phyloP scores from a whole-genome alignment of 1,140 invertebrate genomes.

The Magallana ariakensis region DNA sequence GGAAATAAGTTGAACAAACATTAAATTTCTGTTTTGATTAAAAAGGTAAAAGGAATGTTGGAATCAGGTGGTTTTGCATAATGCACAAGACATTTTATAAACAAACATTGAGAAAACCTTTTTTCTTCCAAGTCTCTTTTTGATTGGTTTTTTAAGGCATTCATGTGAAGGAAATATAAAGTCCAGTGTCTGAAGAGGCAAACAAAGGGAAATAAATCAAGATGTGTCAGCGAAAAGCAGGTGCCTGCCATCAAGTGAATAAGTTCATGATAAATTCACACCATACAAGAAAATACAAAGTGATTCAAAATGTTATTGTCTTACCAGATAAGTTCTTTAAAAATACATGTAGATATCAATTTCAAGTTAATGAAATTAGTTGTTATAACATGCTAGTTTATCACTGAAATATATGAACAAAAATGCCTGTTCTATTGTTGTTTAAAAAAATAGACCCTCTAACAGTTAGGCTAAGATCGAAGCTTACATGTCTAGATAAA shows the following conservation, averaged over 20 bases:
- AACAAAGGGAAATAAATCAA: slow-evolving; percentile 4
- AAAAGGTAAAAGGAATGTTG: not conserved
- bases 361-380: too few relatives aligned
- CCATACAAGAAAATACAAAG: not conserved
- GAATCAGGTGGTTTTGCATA: slow-evolving; percentile 42
- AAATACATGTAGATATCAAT: too few relatives aligned
- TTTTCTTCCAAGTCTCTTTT: slow-evolving; percentile 48
- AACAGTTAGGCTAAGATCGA: too few relatives aligned
- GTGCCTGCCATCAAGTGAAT: not conserved
- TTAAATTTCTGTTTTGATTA: not conserved
- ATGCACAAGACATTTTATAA: slow-evolving; percentile 50
- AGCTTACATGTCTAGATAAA: too few relatives aligned
- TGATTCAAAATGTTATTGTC: too few relatives aligned
- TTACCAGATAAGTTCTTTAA: too few relatives aligned
- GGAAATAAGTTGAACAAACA: not conserved
- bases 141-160: slow-evolving; percentile 42
- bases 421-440: too few relatives aligned
- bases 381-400: too few relatives aligned
- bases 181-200: slow-evolving; percentile 52
- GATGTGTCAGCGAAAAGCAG: slow-evolving; percentile 5
- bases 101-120: slow-evolving; percentile 50
- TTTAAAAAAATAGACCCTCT: too few relatives aligned
- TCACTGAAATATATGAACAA: too few relatives aligned
- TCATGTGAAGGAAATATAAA: slow-evolving; percentile 48
- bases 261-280: not conserved